phyloP scores from a whole-genome alignment of 2,888 invertebrate genomes.

The Campaea margaritaria region DNA sequence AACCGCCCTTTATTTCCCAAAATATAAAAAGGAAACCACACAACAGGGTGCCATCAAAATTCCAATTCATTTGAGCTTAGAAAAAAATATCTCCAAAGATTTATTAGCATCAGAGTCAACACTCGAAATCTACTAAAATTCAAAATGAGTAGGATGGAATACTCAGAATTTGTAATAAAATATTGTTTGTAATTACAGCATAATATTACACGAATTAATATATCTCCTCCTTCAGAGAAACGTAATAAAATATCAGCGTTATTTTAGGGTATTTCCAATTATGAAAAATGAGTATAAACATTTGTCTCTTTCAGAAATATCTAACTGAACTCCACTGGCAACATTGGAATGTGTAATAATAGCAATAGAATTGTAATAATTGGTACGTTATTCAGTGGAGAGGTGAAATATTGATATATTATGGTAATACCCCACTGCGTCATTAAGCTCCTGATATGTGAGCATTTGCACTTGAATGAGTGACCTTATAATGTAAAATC shows the following conservation, averaged over 20 bases:
- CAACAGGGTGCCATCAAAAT: too few species aligned
- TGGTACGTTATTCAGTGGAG: constrained; percentile 29
- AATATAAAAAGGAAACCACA: too few species aligned
- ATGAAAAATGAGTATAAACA: constrained; percentile 3
- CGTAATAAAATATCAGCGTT: neutral
- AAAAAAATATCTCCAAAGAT: too few species aligned
- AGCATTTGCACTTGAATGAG: constrained; percentile 20
- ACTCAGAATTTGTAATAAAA: too few species aligned
- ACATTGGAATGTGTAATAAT: constrained; percentile 2
- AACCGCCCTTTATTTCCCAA: too few species aligned
- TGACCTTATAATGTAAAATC: constrained; percentile 19
- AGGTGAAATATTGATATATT: constrained; percentile 52
- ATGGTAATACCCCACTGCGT: constrained; percentile 44
- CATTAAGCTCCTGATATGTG: constrained; percentile 22
- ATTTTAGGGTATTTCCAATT: constrained; percentile 11
- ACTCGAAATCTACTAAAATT: too few species aligned
- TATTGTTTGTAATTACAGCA: too few species aligned
- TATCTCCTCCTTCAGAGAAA: neutral
- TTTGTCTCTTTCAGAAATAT: constrained; percentile 3
- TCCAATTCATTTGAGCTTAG: too few species aligned
- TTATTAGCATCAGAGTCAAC: too few species aligned
- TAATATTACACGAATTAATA: neutral
- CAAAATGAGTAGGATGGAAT: too few species aligned
- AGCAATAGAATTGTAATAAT: constrained; percentile 39
- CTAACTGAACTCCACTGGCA: neutral